phyloP scores from a whole-genome alignment of 2,888 invertebrate genomes.

The Trimorus sp. region DNA sequence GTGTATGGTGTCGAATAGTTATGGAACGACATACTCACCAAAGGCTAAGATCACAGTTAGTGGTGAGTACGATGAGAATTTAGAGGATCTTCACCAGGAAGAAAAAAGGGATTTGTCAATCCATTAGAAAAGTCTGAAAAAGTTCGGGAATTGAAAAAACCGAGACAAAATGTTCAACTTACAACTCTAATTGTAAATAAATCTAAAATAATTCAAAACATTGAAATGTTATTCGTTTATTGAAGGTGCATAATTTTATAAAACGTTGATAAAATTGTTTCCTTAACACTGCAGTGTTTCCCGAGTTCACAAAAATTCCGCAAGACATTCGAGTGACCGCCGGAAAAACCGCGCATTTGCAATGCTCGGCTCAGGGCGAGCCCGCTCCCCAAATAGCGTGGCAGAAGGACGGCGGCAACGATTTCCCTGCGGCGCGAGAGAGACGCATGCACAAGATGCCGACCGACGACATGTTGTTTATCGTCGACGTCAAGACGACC shows the following conservation, averaged over 20 bases:
- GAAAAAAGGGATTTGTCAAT: too few relatives aligned
- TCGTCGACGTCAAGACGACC: slow-evolving; percentile 92
- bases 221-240: too few relatives aligned
- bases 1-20: slow-evolving; percentile 94
- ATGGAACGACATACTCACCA: slow-evolving; percentile 93
- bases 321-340: slow-evolving; percentile 91
- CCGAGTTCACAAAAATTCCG: slow-evolving; percentile 92
- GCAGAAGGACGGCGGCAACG: slow-evolving; percentile 96
- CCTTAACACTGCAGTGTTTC: slow-evolving; percentile 85
- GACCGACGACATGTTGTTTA: slow-evolving; percentile 94
- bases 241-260: too few relatives aligned
- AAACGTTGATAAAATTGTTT: too few relatives aligned
- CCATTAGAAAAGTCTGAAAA: too few relatives aligned
- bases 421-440: slow-evolving; percentile 97
- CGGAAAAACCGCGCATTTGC: slow-evolving; percentile 92
- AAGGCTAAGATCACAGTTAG: slow-evolving; percentile 93
- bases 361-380: slow-evolving; percentile 95
- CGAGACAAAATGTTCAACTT: too few relatives aligned
- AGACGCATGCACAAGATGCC: slow-evolving; percentile 96
- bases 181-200: too few relatives aligned
- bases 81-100: too few relatives aligned
- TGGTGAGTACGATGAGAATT: slow-evolving; percentile 82
- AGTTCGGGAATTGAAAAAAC: too few relatives aligned
- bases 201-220: too few relatives aligned
- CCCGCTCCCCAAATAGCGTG: slow-evolving; percentile 94